Conservation (phyloP, 2,888 invertebrate genomes). For the Vesta saturnalis region DNA sequence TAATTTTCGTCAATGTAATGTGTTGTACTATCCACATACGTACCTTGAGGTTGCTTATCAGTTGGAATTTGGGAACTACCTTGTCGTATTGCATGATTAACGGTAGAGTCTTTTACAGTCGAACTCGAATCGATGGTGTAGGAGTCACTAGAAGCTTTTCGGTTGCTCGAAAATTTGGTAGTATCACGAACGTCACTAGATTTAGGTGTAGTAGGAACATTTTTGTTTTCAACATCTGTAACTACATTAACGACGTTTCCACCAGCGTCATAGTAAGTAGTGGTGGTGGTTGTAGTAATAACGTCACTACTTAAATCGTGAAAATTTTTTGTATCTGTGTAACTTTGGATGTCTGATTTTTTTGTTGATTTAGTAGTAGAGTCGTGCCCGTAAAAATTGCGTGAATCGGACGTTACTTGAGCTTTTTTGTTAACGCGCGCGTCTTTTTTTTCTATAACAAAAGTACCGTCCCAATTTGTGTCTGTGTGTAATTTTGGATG, state of each 20-base stretch:
- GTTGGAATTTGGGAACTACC: too few relatives aligned
- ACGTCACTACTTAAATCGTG: slow-evolving; percentile 44
- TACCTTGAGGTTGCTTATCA: too few relatives aligned
- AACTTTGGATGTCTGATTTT: slow-evolving; percentile 33
- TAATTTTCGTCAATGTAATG: slow-evolving; percentile 52
- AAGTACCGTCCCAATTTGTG: slow-evolving; percentile 43
- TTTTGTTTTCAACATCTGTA: slow-evolving; percentile 51
- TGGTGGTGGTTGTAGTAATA: slow-evolving; percentile 54
- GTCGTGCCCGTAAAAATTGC: slow-evolving; percentile 37
- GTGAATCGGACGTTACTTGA: slow-evolving; percentile 30
- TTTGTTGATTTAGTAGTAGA: slow-evolving; percentile 26
- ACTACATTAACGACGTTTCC: slow-evolving; percentile 57
- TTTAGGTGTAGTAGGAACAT: slow-evolving; percentile 8
- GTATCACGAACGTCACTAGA: too few relatives aligned
- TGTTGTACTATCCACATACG: neutral
- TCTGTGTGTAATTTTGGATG: slow-evolving; percentile 18
- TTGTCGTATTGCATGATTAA: too few relatives aligned
- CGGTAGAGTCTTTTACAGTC: too few relatives aligned
- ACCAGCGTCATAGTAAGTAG: slow-evolving; percentile 59
- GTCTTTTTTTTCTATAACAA: slow-evolving; percentile 31
- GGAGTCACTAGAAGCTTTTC: too few relatives aligned
- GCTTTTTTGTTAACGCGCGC: slow-evolving; percentile 21
- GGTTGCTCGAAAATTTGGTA: too few relatives aligned
- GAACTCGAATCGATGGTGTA: too few relatives aligned
- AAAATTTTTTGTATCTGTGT: slow-evolving; percentile 48